Evolutionary conservation across 2,113 vertebrate genomes (phyloP).

Genomic region (Manacus vitellinus): DNA sequence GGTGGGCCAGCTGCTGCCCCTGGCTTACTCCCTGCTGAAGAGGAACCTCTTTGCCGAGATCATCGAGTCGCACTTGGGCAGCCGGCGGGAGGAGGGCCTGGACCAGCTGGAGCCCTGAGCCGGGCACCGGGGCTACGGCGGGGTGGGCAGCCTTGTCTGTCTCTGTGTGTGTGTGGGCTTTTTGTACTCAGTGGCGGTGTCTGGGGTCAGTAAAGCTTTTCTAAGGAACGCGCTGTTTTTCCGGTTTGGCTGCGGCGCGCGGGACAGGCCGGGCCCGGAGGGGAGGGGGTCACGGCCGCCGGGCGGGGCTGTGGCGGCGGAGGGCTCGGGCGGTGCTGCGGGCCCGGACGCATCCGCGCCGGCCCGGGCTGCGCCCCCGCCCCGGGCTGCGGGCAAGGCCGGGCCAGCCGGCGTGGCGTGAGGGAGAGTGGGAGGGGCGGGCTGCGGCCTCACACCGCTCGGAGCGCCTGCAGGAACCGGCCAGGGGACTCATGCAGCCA

Average conservation of each 20-base stretch:
- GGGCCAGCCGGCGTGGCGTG: too few species aligned
- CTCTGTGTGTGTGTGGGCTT: not conserved
- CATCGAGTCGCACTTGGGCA: slow-evolving; percentile 85
- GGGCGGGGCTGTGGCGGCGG: not conserved
- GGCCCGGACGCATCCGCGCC: too few species aligned
- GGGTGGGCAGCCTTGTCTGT: too few species aligned
- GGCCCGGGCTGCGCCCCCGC: too few species aligned
- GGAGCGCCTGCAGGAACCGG: not conserved
- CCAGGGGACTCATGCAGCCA: fast-evolving
- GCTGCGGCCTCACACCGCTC: fast-evolving
- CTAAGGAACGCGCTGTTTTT: not conserved
- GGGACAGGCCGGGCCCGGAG: not conserved
- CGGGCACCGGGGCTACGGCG: not conserved
- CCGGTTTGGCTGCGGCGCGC: not conserved
- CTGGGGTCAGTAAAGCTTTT: not conserved
- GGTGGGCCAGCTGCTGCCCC: slow-evolving; percentile 89
- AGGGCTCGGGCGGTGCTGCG: too few species aligned
- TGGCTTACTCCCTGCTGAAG: slow-evolving; percentile 92
- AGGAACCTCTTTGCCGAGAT: slow-evolving; percentile 89
- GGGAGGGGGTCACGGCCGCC: not conserved
- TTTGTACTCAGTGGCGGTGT: not conserved
- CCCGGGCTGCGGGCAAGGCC: too few species aligned
- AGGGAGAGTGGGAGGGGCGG: fast-evolving
- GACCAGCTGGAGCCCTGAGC: slow-evolving; percentile 83
- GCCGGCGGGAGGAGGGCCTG: slow-evolving; percentile 78